Base-by-base conservation (phyloP, 2,797 vertebrate genomes). In the Melanotaenia parkinsoni region DNA sequence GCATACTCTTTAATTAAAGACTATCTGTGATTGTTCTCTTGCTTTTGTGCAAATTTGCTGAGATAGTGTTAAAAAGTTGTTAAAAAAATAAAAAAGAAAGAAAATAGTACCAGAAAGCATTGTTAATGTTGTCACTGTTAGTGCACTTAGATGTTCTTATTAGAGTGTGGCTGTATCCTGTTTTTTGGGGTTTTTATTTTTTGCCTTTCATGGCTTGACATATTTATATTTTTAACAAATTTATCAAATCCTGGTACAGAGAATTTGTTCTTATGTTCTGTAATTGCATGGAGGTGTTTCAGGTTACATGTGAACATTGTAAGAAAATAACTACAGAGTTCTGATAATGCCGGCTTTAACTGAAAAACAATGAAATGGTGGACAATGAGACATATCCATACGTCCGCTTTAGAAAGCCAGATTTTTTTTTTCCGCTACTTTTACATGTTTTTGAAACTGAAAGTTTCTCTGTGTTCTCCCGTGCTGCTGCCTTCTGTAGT, bases 401-500 rank as follows among this genome's bases (percentile, higher is more conserved):
- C 11, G 12, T 51, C 22, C 18, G 18, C n/a, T 30, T 30, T 16
- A 67, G 43, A 38, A 56, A 14, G 56, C 26, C 50, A 43, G 20
- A 22, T 5, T 38, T 54, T 16, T 80, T 61, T 33, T 30, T 63
- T 32, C 45, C 47, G 2, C 45, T 22, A 18, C 16, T 26, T 63
- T 71, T 69, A 28, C 60, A 12, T 66, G 5, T 33, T 74, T 63
- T 65, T 43, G 22, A 58, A 71, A 71, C 64, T 70, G 26, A 75
- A 74, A 63, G 22, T 75, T 62, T 63, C 59, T 80, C 65, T 68
- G 74, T 69, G 74, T 38, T 78, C 62, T 79, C 76, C 43, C 60
- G 32, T 3, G 64, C 70, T 65, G 76, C 81, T 85, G 80, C 79
- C 66, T 88, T 85, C 72, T 64, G 82, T 82, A 77, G 90, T 84